These are phyloP conservation scores for Phrynosoma blainvillii DNA, from an alignment of 2,113 vertebrate genomes.

Conservation along the genomic window DNA sequence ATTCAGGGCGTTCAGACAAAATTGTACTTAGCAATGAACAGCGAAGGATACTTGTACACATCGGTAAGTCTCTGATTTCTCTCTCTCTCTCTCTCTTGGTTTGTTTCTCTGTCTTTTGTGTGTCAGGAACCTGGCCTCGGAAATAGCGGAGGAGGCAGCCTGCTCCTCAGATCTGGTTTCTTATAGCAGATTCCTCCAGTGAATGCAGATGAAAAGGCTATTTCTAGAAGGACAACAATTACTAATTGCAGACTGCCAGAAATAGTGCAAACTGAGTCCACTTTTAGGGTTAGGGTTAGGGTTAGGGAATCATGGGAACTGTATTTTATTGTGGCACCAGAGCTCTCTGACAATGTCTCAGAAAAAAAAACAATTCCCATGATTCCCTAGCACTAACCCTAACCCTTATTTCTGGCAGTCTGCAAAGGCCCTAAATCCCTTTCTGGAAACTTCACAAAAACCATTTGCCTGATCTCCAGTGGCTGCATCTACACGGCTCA, in stretches of 20 bases:
- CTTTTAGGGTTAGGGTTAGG: no score
- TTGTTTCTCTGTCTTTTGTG: background rate
- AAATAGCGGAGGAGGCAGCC: background rate
- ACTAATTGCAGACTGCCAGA: no score
- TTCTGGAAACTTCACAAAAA: no score
- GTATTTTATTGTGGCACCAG: no score
- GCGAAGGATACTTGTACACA: slow-evolving; percentile 96
- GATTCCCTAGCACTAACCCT: no score
- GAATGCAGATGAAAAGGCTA: no score
- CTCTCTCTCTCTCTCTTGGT: background rate
- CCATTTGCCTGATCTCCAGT: background rate
- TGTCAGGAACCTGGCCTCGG: background rate
- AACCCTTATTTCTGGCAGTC: no score
- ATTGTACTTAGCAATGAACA: slow-evolving; percentile 98
- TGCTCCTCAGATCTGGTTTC: background rate
- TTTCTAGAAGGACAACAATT: background rate
- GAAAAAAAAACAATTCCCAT: no score
- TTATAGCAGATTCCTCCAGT: background rate
- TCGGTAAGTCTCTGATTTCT: slow-evolving; percentile 85
- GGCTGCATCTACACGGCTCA: no score
- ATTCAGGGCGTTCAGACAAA: slow-evolving; percentile 99
- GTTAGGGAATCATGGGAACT: no score
- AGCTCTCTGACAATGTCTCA: no score
- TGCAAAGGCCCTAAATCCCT: background rate
- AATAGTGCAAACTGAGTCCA: no score